Evolutionary conservation across 2,113 vertebrate genomes (phyloP), one percentile per base, ranked within the genome.

Genomic region (Menura novaehollandiae): DNA sequence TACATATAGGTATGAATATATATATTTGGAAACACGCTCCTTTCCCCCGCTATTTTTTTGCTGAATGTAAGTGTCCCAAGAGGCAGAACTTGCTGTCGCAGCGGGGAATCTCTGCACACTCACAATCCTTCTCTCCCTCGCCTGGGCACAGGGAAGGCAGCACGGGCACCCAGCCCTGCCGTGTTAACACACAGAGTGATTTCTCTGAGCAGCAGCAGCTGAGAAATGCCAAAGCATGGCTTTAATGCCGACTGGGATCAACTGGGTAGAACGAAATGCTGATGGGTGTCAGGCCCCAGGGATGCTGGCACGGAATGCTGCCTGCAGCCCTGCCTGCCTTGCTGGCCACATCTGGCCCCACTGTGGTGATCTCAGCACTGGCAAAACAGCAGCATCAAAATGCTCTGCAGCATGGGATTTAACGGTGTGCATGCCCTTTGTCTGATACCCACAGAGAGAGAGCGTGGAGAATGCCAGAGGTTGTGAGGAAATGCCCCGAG

Each of bases 201-300:
- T 71, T 60, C 35, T 68, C 49, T 39, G 68, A 72, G 83, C 76
- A 84, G 91, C 67, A 87, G 91, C 86, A 93, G 83, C 60, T 84
- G 59, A 47, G 55, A 80, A 55, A 68, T 59, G 35, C 72, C 64
- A 71, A 46, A 86, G 35, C 21, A 6, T 10, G 44, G 52, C 43
- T 77, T 62, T 33, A 58, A 35, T 7, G 6, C 52, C 58, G 82
- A 7, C 51, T 39, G 53, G 33, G 53, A 58, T 71, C 60, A 47
- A 2, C 26, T 37, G 44, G 22, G 52, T 81, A 15, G 49, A 72
- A 56, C 0, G 0, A 69, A 75, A 28, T 0, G 18, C 41, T 28
- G 44, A 5, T 0, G 18, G 72, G 64, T 11, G 0, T 28, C 39
- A 23, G 75, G 62, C 63, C 32, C 30, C 7, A 59, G 59, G 76